phyloP scores from a whole-genome alignment of 2,797 vertebrate species.

The Pseudocheirus occidentalis region DNA sequence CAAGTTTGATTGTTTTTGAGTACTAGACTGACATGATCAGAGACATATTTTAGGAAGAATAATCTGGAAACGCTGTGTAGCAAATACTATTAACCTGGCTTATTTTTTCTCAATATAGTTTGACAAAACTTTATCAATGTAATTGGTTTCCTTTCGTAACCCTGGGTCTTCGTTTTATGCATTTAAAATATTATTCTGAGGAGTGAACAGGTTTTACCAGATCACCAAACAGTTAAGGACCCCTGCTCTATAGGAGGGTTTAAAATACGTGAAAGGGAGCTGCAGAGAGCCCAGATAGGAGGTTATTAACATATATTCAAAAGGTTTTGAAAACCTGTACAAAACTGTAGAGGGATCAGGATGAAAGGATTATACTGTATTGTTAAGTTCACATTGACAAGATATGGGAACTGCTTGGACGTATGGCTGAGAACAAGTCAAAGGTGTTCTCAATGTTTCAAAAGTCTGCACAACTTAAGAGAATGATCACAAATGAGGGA shows the following conservation, averaged over 20 bases:
- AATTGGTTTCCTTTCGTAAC: not conserved
- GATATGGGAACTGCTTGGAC: not conserved
- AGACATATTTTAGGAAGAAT: not conserved
- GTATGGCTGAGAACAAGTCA: not conserved
- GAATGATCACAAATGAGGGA: not conserved
- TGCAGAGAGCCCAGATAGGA: not conserved
- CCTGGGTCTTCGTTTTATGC: not conserved
- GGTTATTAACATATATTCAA: not conserved
- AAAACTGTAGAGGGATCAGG: not conserved
- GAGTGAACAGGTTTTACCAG: not conserved
- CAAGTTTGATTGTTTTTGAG: not conserved
- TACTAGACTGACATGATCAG: not conserved
- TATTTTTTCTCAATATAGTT: not conserved
- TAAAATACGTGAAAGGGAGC: not conserved
- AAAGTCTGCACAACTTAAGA: too few relatives aligned
- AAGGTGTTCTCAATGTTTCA: not conserved
- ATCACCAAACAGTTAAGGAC: not conserved
- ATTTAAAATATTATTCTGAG: not conserved
- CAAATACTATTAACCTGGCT: not conserved
- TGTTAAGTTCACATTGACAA: not conserved
- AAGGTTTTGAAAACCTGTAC: not conserved
- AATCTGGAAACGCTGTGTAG: not conserved
- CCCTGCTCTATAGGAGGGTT: not conserved
- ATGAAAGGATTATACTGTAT: not conserved
- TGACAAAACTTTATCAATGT: not conserved